phyloP scores from a whole-genome alignment of 2,888 invertebrate species.

The Sinohyriopsis cumingii region DNA sequence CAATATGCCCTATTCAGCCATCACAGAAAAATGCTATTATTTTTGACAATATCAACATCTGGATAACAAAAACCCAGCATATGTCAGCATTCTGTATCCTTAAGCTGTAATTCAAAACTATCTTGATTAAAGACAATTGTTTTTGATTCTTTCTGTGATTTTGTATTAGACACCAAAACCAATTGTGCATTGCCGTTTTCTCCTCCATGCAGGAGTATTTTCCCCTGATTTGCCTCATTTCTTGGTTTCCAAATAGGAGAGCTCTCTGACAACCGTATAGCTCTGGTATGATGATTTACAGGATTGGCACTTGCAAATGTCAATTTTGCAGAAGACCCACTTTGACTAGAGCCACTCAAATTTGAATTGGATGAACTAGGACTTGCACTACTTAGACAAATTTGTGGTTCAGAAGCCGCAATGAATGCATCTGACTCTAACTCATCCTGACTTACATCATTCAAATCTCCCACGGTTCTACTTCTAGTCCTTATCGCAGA shows the following conservation, averaged over 20 bases:
- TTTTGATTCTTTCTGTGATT: too few species aligned
- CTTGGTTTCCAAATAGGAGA: conserved; percentile 93
- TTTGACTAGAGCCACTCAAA: conserved; percentile 61
- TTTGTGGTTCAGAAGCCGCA: conserved; percentile 43
- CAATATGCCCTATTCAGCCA: too few species aligned
- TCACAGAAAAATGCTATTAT: too few species aligned
- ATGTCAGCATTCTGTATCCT: too few species aligned
- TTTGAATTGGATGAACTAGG: conserved; percentile 63
- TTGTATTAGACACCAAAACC: too few species aligned
- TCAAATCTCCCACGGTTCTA: conserved; percentile 88
- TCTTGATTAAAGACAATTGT: too few species aligned
- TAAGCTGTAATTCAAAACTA: too few species aligned
- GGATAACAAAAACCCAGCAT: too few species aligned
- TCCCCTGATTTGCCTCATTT: conserved; percentile 39
- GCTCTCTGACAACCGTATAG: conserved; percentile 78
- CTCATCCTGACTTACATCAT: conserved; percentile 75
- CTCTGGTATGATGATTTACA: conserved; percentile 82
- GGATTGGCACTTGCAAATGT: conserved; percentile 96
- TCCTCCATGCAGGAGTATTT: too few species aligned
- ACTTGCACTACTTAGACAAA: conserved; percentile 38
- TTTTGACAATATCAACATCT: too few species aligned
- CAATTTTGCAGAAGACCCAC: conserved; percentile 78
- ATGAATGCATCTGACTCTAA: conserved; percentile 36
- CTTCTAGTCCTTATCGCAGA: conserved; percentile 84
- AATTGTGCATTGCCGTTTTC: too few species aligned